phyloP scores from a whole-genome alignment of 2,888 invertebrate species.

The Trichogramma dendrolimi region DNA sequence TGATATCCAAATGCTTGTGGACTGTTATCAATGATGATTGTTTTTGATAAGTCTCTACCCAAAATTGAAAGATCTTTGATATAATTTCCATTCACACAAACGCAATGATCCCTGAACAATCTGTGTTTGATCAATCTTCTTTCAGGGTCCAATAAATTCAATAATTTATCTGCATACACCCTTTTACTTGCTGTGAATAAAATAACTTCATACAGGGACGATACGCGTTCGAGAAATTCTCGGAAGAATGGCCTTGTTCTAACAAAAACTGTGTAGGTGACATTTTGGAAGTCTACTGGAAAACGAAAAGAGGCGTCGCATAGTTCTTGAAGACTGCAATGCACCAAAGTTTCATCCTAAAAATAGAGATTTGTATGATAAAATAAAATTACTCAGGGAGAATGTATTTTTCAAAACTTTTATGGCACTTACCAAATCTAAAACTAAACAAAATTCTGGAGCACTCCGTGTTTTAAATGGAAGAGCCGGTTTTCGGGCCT shows the following conservation, averaged over 20 bases:
- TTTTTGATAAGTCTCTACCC: conserved; percentile 84
- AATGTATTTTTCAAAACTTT: not conserved
- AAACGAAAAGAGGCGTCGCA: conserved; percentile 91
- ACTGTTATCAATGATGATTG: conserved; percentile 83
- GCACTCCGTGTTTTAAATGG: conserved; percentile 89
- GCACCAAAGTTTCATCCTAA: conserved; percentile 93
- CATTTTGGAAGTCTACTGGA: conserved; percentile 87
- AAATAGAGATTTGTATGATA: conserved; percentile 4
- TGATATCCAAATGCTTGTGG: conserved; percentile 92
- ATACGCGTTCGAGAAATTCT: conserved; percentile 86
- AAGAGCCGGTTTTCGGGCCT: conserved; percentile 72
- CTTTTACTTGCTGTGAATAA: conserved; percentile 94
- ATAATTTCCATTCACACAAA: conserved; percentile 92
- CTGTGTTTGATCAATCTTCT: conserved; percentile 87
- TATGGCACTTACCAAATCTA: conserved; percentile 44
- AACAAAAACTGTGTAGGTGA: conserved; percentile 81
- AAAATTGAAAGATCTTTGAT: conserved; percentile 92
- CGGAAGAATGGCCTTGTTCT: conserved; percentile 86
- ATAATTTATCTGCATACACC: conserved; percentile 88
- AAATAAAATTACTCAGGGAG: not conserved
- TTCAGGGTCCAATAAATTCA: conserved; percentile 86
- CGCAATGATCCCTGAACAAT: conserved; percentile 91
- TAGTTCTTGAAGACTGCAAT: conserved; percentile 87
- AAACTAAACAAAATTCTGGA: conserved; percentile 86
- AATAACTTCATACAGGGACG: conserved; percentile 85